These are phyloP conservation scores for Thomomys bottae DNA, from an alignment of 2,113 vertebrate species.

Conservation along the genomic window DNA sequence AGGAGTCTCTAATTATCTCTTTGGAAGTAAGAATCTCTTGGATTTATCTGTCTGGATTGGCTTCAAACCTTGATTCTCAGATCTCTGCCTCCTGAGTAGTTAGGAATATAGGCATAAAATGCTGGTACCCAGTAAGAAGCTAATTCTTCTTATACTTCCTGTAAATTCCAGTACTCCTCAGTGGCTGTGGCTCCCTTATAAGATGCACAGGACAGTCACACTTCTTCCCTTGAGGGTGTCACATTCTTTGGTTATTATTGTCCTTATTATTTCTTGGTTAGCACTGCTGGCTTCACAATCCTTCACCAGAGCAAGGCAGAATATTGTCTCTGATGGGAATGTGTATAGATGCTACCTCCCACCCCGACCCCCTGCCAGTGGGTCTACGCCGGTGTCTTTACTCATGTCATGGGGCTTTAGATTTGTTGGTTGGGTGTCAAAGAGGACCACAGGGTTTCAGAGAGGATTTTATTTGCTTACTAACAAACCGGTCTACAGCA, in stretches of 20 bases:
- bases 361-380: not conserved
- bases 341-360: not conserved
- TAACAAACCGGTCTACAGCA: not conserved
- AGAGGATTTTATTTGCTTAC: not conserved
- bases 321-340: too few species aligned
- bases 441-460: not conserved
- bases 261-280: not conserved
- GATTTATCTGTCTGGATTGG: too few species aligned
- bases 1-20: too few species aligned
- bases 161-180: too few species aligned
- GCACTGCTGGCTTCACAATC: not conserved
- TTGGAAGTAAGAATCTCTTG: too few species aligned
- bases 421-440: not conserved
- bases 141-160: too few species aligned
- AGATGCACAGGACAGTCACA: rapidly evolving
- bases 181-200: rapidly evolving
- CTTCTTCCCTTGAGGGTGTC: not conserved
- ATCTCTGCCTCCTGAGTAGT: too few species aligned
- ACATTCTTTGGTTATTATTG: not conserved
- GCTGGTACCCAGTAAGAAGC: too few species aligned
- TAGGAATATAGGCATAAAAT: too few species aligned
- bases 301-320: not conserved
- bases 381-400: not conserved
- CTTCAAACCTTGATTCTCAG: too few species aligned
- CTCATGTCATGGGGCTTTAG: not conserved